Conservation (phyloP, 2,888 invertebrate species). For the Temnothorax ravouxi region DNA sequence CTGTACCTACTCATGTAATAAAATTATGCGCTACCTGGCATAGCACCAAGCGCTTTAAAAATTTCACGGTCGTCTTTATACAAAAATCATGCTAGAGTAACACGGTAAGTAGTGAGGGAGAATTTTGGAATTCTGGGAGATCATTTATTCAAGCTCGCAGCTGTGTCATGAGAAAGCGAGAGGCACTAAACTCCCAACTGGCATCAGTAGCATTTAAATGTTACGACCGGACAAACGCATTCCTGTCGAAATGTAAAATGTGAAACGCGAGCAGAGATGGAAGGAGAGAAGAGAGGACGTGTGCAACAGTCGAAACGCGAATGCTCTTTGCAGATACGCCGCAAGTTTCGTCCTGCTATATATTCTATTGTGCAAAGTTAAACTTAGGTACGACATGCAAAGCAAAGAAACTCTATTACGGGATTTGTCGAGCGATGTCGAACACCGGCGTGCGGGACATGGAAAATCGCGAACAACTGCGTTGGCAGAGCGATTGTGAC, state of each 20-base stretch:
- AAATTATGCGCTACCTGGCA: slow-evolving; percentile 33
- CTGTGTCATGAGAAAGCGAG: slow-evolving; percentile 25
- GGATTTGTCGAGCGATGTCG: slow-evolving; percentile 23
- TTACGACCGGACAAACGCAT: slow-evolving; percentile 27
- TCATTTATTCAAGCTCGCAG: slow-evolving; percentile 23
- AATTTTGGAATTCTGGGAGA: slow-evolving; percentile 4
- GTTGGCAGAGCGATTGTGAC: slow-evolving; percentile 1
- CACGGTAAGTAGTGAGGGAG: neutral
- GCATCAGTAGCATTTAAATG: neutral
- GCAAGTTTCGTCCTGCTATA: slow-evolving; percentile 51
- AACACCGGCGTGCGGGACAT: neutral
- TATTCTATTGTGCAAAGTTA: slow-evolving; percentile 51
- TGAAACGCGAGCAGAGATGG: neutral
- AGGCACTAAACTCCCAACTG: slow-evolving; percentile 11
- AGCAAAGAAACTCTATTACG: slow-evolving; percentile 27
- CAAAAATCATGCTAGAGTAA: neutral
- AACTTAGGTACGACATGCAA: slow-evolving; percentile 46
- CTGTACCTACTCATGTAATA: slow-evolving; percentile 3
- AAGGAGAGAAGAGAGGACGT: neutral
- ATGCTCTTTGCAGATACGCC: slow-evolving; percentile 59
- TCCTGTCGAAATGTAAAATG: slow-evolving; percentile 32
- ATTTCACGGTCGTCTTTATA: slow-evolving; percentile 13
- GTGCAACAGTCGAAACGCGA: slow-evolving; percentile 42
- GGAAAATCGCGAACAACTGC: slow-evolving; percentile 26
- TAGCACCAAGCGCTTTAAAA: slow-evolving; percentile 27